Evolutionary conservation across 2,797 vertebrate species (phyloP), one percentile per base, ranked within the genome.

Genomic region (Enteromius paludinosus): DNA sequence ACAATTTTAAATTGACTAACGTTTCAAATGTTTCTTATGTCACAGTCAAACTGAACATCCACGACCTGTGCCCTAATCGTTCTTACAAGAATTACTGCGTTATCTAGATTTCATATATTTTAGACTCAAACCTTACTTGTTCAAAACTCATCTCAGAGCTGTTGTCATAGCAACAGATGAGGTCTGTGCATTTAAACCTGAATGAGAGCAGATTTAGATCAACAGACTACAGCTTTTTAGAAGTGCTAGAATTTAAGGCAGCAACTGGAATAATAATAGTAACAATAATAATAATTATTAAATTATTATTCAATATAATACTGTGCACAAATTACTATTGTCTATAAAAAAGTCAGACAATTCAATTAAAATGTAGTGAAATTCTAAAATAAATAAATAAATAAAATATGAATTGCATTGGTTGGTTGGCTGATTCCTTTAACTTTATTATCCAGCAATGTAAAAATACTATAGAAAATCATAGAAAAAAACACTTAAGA

Each of bases 71-170:
- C 14, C 5, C 1, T 10, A 28, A 15, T 28, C 12, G 2, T 25
- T 8, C 7, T 1, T 15, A 68, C 38, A 12, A 8, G 12, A 43
- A 43, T 68, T 68, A 23, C 2, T 14, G 20, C 6, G 8, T 25
- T 45, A 43, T 45, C 23, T 45, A 25, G n/a, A 25, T 45, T 69
- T 17, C 4, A 17, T 69, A 25, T 17, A n/a, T 15, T 69, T 69
- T 28, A 69, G n/a, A 45, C 38, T 43, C 3, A 8, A 45, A 25
- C 66, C 6, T 25, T 43, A 6, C 5, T 69, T 43, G n/a, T 43
- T 69, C 5, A 69, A 69, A 69, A 69, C 12, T 69, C 12, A 45
- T 17, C n/a, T 45, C 66, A 69, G 66, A 45, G 14, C 61, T 62
- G 25, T 17, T 62, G 59, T 62, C 12, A 30, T 3, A 25, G 56